Evolutionary conservation across 2,888 invertebrate species (phyloP), one percentile per base, ranked within the genome.

Genomic region (Zygogramma bicolorata): DNA sequence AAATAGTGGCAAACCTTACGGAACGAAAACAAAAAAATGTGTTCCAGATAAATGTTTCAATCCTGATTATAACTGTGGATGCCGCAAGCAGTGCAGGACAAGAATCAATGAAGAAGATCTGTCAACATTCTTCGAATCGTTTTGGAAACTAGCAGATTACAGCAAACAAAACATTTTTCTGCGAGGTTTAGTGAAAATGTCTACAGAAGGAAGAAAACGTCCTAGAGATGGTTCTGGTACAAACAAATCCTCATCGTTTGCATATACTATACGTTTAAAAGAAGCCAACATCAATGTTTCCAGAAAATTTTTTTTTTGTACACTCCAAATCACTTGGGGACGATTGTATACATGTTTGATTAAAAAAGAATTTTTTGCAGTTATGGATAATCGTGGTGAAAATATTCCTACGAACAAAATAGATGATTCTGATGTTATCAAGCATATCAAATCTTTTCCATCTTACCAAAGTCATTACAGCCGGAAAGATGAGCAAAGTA

Each of bases 351-450:
- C 15, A 13, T 61, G 61, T 61, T 34, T 29, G n/a, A 15, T 22
- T 61, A 61, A 20, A 61, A 38, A 34, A 38, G 15, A 61, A 61
- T 34, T 61, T 61, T 20, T 34, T 34, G n/a, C 34, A 31, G 31
- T 61, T 18, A 34, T 61, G 29, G 61, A 61, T 40, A 15, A 34
- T 10, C 34, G 61, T 20, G 34, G 34, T 29, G 27, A 18, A 27
- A 27, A 31, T 18, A 31, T 59, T 59, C 29, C 59, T 15, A 59
- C 29, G 15, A 59, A 59, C 18, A 59, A 59, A 59, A 59, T 59
- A 59, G 25, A 59, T 59, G 59, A 59, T 27, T 29, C 59, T 29
- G 31, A 59, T 59, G 59, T 59, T 59, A 27, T 59, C 27, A 59
- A 25, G 29, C 59, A 59, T 59, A 59, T 59, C 27, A 59, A 59